These are phyloP conservation scores for Baccha elongata DNA, from an alignment of 2,888 invertebrate genomes.

Conservation along the genomic window DNA sequence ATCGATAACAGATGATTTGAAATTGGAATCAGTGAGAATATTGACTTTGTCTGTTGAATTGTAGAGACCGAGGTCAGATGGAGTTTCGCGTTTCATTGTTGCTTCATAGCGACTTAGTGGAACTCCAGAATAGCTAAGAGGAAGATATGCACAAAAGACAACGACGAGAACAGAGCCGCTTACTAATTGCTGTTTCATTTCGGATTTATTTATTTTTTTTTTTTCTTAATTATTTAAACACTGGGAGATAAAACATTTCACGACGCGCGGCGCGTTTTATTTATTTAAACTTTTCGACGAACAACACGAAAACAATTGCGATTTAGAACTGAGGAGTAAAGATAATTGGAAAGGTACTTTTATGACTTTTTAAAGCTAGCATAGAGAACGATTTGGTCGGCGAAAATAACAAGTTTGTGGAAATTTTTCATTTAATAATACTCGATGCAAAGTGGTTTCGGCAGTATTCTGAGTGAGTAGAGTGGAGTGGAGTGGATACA, in stretches of 20 bases:
- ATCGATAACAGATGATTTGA: conserved; percentile 86
- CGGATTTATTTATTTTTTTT: too few species aligned
- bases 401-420: conserved; percentile 25
- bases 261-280: conserved; percentile 6
- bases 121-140: conserved; percentile 75
- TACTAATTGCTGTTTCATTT: conserved; percentile 27
- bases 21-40: conserved; percentile 85
- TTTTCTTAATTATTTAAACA: conserved; percentile 22
- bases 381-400: conserved; percentile 1
- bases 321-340: conserved; percentile 37
- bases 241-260: conserved; percentile 60
- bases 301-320: conserved; percentile 24
- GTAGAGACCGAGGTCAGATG: conserved; percentile 78
- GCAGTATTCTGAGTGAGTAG: background rate
- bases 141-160: conserved; percentile 21
- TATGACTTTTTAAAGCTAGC: background rate
- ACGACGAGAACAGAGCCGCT: background rate
- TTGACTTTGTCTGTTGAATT: conserved; percentile 79
- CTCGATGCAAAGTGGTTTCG: background rate
- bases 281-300: conserved; percentile 17
- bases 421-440: conserved; percentile 21
- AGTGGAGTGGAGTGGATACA: background rate
- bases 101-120: conserved; percentile 76
- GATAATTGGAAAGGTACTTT: conserved; percentile 16
- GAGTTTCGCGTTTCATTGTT: conserved; percentile 76